Evolutionary conservation across 2,113 vertebrate species (phyloP).

Genomic region (Urocolius indicus): DNA sequence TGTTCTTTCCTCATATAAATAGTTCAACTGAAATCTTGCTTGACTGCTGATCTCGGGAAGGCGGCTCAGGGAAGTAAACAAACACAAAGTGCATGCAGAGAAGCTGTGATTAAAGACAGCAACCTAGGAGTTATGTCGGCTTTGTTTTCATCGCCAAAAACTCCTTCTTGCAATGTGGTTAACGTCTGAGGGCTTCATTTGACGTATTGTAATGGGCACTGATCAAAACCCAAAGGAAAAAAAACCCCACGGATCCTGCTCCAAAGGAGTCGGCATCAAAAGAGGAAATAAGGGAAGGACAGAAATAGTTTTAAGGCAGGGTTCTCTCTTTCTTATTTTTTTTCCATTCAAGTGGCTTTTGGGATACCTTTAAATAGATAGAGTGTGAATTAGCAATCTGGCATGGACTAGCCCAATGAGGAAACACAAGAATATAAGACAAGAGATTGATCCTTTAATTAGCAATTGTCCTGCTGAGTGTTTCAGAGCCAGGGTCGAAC

Average conservation of each 20-base stretch:
- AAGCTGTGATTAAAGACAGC: constrained; percentile 64
- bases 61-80: constrained; percentile 30
- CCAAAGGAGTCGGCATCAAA: constrained; percentile 22
- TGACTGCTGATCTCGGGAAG: constrained; percentile 46
- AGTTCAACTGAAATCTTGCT: constrained; percentile 10
- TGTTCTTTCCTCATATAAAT: neutral
- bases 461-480: neutral
- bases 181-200: constrained; percentile 53
- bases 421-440: neutral
- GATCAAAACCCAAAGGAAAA: constrained; percentile 38
- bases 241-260: neutral
- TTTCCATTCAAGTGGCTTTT: neutral
- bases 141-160: constrained; percentile 64
- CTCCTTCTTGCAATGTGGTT: constrained; percentile 53
- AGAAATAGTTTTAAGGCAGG: constrained; percentile 13
- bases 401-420: neutral
- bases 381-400: neutral
- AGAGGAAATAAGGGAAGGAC: constrained; percentile 24
- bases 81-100: constrained; percentile 21
- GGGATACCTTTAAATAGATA: neutral
- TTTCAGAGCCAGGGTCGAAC: neutral
- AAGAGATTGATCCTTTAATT: neutral
- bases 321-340: neutral
- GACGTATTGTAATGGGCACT: constrained; percentile 40
- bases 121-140: constrained; percentile 58